Evolutionary conservation across 2,113 vertebrate species (phyloP).

Genomic region (Notothenia rossii): DNA sequence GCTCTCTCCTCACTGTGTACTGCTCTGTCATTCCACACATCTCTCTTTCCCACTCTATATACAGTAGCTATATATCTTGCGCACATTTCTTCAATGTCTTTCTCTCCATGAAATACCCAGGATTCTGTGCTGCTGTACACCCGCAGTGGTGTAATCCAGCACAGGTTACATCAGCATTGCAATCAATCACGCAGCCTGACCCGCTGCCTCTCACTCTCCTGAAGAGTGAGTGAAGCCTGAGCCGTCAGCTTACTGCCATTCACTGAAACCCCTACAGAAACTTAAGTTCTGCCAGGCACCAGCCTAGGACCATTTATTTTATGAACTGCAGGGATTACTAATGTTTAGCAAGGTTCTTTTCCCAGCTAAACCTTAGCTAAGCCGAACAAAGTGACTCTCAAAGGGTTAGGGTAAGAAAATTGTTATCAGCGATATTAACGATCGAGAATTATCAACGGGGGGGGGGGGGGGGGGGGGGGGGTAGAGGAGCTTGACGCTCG

Average conservation of each 20-base stretch:
- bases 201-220: slow-evolving; percentile 41
- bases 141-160: slow-evolving; percentile 53
- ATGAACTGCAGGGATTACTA: not conserved
- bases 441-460: too few relatives aligned
- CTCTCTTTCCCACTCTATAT: slow-evolving; percentile 29
- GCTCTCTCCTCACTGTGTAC: slow-evolving; percentile 29
- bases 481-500: too few relatives aligned
- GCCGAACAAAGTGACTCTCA: not conserved
- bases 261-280: slow-evolving; percentile 5
- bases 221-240: slow-evolving; percentile 32
- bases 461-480: too few relatives aligned
- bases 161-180: slow-evolving; percentile 68
- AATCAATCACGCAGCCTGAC: slow-evolving; percentile 73
- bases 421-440: too few relatives aligned
- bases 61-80: not conserved
- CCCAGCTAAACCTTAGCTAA: not conserved
- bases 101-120: slow-evolving; percentile 43
- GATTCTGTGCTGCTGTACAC: slow-evolving; percentile 50
- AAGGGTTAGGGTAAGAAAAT: too few relatives aligned
- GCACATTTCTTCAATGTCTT: slow-evolving; percentile 4
- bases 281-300: slow-evolving; percentile 18
- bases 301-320: not conserved
- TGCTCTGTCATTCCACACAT: not conserved
- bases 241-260: slow-evolving; percentile 51
- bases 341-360: not conserved